Percentiles rank a stretch among this genome's conserved stretches.
Evolutionary conservation across 2,797 vertebrate species (phyloP).

Genomic region (Kryptolebias ocellatus): DNA sequence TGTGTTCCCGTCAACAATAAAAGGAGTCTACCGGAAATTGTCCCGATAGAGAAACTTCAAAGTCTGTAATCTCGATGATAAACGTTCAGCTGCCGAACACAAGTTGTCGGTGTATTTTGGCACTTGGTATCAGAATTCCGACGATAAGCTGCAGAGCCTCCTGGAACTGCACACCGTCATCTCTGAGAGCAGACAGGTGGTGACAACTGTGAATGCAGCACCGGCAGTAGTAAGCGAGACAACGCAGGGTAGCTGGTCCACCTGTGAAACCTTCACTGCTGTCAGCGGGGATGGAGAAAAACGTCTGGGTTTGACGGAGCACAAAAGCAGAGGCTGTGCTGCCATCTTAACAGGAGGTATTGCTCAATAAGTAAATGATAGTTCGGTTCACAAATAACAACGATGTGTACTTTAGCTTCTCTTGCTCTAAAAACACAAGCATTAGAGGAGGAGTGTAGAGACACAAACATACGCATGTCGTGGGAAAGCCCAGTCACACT

Average conservation of each 20-base stretch:
- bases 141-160: slow-evolving; percentile 19
- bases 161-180: slow-evolving; percentile 29
- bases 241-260: slow-evolving; percentile 21
- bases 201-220: slow-evolving; percentile 38
- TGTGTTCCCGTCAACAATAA: slow-evolving; percentile 15
- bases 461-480: slow-evolving; percentile 34
- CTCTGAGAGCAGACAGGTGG: slow-evolving; percentile 41
- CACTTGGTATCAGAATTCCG: slow-evolving; percentile 11
- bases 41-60: slow-evolving; percentile 6
- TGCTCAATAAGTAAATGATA: background rate
- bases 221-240: slow-evolving; percentile 45
- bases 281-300: slow-evolving; percentile 16
- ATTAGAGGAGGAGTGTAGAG: slow-evolving; percentile 15
- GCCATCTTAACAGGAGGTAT: slow-evolving; percentile 16
- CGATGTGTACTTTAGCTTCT: too few species aligned
- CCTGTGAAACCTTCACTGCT: slow-evolving; percentile 29
- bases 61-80: slow-evolving; percentile 7
- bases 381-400: too few species aligned
- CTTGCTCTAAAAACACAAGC: too few species aligned
- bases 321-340: slow-evolving; percentile 16
- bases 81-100: slow-evolving; percentile 8
- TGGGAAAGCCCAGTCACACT: slow-evolving; percentile 63
- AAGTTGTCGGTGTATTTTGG: background rate
- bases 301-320: slow-evolving; percentile 7
- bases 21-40: background rate